Conservation (phyloP, 2,797 vertebrate genomes). For the Nasua narica region DNA sequence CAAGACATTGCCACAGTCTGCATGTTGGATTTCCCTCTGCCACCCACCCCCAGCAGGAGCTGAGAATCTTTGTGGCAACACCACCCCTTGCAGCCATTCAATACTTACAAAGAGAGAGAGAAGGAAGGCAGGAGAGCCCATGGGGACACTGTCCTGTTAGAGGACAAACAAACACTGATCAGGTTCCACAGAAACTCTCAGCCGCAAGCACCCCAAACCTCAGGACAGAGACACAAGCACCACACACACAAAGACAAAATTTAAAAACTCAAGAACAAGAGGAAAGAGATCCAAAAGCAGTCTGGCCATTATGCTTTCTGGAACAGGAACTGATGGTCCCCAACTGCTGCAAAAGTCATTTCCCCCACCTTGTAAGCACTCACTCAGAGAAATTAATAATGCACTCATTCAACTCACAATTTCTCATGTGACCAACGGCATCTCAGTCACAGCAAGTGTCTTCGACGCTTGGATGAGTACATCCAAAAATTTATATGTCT, state of each 20-base stretch:
- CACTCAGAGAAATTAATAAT: conserved; percentile 37
- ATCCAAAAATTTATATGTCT: background rate
- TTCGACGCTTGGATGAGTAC: conserved; percentile 31
- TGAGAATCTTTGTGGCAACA: conserved; percentile 78
- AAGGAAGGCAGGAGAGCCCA: conserved; percentile 99
- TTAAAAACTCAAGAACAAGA: conserved; percentile 71
- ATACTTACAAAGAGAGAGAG: conserved; percentile 99
- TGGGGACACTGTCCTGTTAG: conserved; percentile 98
- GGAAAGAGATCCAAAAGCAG: conserved; percentile 70
- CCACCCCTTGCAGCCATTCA: conserved; percentile 84
- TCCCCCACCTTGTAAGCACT: conserved; percentile 19
- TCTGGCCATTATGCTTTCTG: conserved; percentile 63
- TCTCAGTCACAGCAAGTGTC: conserved; percentile 36
- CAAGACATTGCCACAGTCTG: conserved; percentile 71
- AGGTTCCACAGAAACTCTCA: conserved; percentile 78
- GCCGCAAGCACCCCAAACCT: conserved; percentile 76
- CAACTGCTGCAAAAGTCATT: conserved; percentile 12
- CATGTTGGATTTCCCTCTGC: conserved; percentile 71
- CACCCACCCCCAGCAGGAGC: conserved; percentile 78
- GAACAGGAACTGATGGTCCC: conserved; percentile 61
- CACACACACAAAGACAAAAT: conserved; percentile 75
- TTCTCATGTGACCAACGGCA: conserved; percentile 32
- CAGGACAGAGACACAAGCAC: conserved; percentile 73
- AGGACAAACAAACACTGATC: conserved; percentile 87
- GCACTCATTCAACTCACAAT: conserved; percentile 23